A percentile compares a stretch with the other conserved stretches of the same genome.
Evolutionary conservation across 2,888 invertebrate species (phyloP).

Genomic region (Cenopis cana): DNA sequence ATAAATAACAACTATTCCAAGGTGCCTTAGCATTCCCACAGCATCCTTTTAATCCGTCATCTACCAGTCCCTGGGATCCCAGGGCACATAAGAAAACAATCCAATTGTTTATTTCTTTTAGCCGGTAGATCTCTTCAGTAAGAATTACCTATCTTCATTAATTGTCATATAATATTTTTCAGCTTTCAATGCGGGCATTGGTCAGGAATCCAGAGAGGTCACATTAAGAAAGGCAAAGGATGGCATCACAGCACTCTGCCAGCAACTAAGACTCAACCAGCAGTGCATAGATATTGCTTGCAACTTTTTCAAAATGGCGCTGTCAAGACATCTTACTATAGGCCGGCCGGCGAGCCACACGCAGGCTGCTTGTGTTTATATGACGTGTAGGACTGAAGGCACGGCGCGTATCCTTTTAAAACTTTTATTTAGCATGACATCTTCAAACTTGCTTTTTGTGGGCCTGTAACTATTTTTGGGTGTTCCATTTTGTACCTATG

Average conservation of each 20-base stretch:
- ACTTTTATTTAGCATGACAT: not conserved
- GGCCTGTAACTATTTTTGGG: not conserved
- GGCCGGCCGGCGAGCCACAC: slow-evolving; percentile 96
- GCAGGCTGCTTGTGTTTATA: slow-evolving; percentile 98
- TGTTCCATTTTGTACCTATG: no score
- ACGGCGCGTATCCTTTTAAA: slow-evolving; percentile 93
- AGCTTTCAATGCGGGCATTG: slow-evolving; percentile 92
- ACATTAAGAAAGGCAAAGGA: slow-evolving; percentile 95
- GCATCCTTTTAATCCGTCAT: no score
- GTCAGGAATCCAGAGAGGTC: slow-evolving; percentile 96
- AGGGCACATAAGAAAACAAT: no score
- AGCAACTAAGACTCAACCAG: slow-evolving; percentile 94
- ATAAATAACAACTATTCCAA: no score
- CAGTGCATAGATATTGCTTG: slow-evolving; percentile 97
- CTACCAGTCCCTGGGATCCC: no score
- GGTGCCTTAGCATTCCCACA: no score
- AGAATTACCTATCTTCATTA: not conserved
- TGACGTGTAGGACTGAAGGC: slow-evolving; percentile 97
- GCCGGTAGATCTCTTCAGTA: no score
- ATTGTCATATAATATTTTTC: slow-evolving; percentile 48
- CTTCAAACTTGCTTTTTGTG: not conserved
- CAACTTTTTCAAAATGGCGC: slow-evolving; percentile 96
- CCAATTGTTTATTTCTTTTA: no score
- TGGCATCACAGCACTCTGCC: slow-evolving; percentile 93
- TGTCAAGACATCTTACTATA: slow-evolving; percentile 93